phyloP scores from a whole-genome alignment of 2,797 vertebrate genomes.

The Argentina silus region DNA sequence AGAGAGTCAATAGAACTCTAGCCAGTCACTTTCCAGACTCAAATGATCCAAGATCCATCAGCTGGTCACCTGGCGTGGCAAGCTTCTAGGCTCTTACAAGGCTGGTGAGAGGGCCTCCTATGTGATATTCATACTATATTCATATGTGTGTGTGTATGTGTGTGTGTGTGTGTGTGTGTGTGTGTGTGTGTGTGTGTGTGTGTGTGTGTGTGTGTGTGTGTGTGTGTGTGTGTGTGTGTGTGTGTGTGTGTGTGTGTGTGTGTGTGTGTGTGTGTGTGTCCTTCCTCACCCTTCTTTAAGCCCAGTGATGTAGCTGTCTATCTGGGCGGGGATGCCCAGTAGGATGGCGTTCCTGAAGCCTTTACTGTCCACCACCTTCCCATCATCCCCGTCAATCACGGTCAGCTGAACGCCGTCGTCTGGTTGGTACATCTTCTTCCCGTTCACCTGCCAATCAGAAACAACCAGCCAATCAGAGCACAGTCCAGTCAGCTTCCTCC shows the following conservation, averaged over 20 bases:
- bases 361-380: constrained; percentile 80
- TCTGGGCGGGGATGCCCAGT: constrained; percentile 88
- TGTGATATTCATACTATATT: not conserved
- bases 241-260: not conserved
- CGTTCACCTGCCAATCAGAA: constrained; percentile 80
- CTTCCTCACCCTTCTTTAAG: constrained; percentile 85
- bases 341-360: constrained; percentile 85
- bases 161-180: not conserved
- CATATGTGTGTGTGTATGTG: not conserved
- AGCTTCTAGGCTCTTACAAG: too few relatives aligned
- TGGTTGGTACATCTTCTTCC: constrained; percentile 80
- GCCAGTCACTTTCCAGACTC: too few relatives aligned
- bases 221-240: constrained; percentile 74
- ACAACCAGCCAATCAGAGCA: constrained; percentile 16
- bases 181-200: not conserved
- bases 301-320: constrained; percentile 84
- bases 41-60: too few relatives aligned
- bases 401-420: constrained; percentile 91
- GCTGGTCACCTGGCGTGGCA: too few relatives aligned
- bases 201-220: constrained; percentile 65
- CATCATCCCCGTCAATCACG: constrained; percentile 82
- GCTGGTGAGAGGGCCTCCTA: too few relatives aligned
- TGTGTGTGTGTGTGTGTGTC: not conserved
- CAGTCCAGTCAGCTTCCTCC: not conserved
- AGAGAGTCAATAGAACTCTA: too few relatives aligned